Evolutionary conservation across 1,140 invertebrate species (phyloP).

Genomic region (Bemisia tabaci): DNA sequence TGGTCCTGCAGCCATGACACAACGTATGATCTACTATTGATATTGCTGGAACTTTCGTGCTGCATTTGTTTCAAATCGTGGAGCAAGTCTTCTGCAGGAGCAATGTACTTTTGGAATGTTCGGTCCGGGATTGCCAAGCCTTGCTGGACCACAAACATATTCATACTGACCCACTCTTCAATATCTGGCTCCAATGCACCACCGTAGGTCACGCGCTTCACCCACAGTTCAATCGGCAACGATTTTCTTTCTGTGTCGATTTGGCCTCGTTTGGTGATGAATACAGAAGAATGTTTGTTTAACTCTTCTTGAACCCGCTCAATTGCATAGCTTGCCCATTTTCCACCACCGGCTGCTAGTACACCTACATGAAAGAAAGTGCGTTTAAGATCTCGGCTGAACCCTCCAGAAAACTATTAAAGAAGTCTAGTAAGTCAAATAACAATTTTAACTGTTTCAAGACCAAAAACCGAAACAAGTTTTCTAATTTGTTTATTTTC

Average conservation of each 20-base stretch:
- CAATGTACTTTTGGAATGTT: background rate
- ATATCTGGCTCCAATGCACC: background rate
- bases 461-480: too few relatives aligned
- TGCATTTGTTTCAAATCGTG: background rate
- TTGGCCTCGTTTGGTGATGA: background rate
- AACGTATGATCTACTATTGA: background rate
- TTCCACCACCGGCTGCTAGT: background rate
- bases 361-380: too few relatives aligned
- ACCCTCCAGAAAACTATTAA: too few relatives aligned
- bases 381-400: too few relatives aligned
- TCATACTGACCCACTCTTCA: background rate
- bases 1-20: background rate
- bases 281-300: background rate
- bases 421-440: too few relatives aligned
- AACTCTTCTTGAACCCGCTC: background rate
- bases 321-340: background rate
- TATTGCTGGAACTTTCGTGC: background rate
- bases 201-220: background rate
- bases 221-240: background rate
- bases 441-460: too few relatives aligned
- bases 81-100: background rate
- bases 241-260: background rate
- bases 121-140: background rate
- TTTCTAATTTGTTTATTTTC: too few relatives aligned
- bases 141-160: background rate